Evolutionary conservation across 2,113 vertebrate species (phyloP).

Genomic region (Oxyura jamaicensis): DNA sequence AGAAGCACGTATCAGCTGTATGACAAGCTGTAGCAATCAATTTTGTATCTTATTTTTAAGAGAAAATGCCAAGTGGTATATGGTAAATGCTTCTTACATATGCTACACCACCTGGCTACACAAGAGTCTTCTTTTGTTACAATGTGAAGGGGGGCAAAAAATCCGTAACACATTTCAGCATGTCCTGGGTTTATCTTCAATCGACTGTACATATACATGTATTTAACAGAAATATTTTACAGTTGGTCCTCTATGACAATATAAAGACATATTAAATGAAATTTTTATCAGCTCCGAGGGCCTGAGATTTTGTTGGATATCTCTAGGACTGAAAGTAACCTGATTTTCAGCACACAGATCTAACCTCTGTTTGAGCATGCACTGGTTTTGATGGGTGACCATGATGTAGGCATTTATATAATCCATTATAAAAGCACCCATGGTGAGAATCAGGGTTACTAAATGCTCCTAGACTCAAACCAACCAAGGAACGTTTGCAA

Average conservation of each 20-base stretch:
- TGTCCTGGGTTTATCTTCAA: background rate
- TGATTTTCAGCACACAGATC: background rate
- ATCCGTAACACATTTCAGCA: background rate
- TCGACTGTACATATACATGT: background rate
- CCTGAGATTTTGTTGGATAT: background rate
- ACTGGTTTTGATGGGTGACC: background rate
- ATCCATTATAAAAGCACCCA: background rate
- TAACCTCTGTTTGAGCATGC: background rate
- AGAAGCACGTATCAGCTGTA: background rate
- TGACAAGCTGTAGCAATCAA: background rate
- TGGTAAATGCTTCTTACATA: background rate
- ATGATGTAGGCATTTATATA: background rate
- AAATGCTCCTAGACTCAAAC: background rate
- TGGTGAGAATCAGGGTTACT: background rate
- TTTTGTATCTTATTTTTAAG: background rate
- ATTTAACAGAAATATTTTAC: background rate
- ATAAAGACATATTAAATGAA: background rate
- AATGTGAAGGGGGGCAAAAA: accelerated
- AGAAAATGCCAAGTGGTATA: background rate
- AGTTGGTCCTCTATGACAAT: background rate
- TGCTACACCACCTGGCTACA: background rate
- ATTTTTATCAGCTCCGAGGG: background rate
- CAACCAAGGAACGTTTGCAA: background rate
- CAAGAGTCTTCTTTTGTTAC: background rate
- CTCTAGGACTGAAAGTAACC: background rate